Conservation (phyloP, 2,113 vertebrate species). For the Embiotoca jacksoni region DNA sequence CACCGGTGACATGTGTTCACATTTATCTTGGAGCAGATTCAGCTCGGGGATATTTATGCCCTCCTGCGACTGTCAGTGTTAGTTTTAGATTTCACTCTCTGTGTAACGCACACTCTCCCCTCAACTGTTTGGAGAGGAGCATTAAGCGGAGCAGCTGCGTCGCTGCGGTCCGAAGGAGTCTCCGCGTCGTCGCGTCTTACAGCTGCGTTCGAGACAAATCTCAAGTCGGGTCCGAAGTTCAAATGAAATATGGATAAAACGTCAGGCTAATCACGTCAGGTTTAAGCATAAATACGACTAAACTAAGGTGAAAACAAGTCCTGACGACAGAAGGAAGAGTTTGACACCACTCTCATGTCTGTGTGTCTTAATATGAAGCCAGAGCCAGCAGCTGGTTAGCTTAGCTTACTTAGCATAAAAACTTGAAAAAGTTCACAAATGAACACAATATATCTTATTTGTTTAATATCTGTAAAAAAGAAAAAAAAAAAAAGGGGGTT, state of each 20-base stretch:
- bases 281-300: not conserved
- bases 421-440: no score
- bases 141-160: constrained; percentile 76
- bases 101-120: constrained; percentile 64
- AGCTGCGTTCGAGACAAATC: not conserved
- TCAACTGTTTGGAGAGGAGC: constrained; percentile 74
- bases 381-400: not conserved
- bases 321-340: not conserved
- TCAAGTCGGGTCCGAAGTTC: not conserved
- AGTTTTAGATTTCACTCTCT: constrained; percentile 78
- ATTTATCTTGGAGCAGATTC: constrained; percentile 74
- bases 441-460: no score
- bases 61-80: constrained; percentile 77
- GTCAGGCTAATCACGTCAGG: not conserved
- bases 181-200: not conserved
- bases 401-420: not conserved
- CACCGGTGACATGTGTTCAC: constrained; percentile 73
- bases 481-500: no score
- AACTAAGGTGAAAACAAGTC: not conserved
- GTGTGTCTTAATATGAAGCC: not conserved
- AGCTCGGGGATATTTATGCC: constrained; percentile 74
- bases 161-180: not conserved
- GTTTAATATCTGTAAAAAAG: no score
- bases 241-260: not conserved
- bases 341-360: not conserved